Percentiles rank a stretch among this genome's conserved stretches.
These are phyloP conservation scores for Chloroceryle aenea DNA, from an alignment of 2,113 vertebrate genomes.

Conservation along the genomic window DNA sequence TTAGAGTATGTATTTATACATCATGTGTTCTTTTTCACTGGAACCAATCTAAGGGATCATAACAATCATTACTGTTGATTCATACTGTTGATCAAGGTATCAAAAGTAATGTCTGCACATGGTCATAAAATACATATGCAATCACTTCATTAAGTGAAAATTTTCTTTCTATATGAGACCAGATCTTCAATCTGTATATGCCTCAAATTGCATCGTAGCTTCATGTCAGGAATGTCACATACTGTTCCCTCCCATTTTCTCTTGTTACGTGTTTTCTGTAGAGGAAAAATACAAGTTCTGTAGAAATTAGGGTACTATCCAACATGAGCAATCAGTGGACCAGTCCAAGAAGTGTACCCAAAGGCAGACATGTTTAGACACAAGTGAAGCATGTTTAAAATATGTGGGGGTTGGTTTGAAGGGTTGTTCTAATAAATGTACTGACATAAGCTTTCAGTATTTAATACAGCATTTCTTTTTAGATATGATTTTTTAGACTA, in stretches of 20 bases:
- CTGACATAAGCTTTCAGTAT: background rate
- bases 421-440: background rate
- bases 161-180: background rate
- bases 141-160: background rate
- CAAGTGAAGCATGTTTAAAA: background rate
- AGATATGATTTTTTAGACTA: background rate
- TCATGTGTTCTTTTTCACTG: background rate
- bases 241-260: background rate
- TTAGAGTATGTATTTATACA: background rate
- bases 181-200: background rate
- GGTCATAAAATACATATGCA: background rate
- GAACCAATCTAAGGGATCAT: background rate
- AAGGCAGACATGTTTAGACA: background rate
- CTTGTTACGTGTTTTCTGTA: background rate
- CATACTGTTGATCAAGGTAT: background rate
- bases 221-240: background rate
- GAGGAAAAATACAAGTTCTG: background rate
- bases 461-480: background rate
- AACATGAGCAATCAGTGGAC: background rate
- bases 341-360: background rate
- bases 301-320: background rate
- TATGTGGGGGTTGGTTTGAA: background rate
- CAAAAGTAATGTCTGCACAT: background rate
- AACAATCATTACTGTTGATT: background rate
- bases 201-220: background rate